Evolutionary conservation across 1,140 invertebrate genomes (phyloP), one percentile per base, ranked within the genome.

Genomic region (Homalodisca vitripennis): DNA sequence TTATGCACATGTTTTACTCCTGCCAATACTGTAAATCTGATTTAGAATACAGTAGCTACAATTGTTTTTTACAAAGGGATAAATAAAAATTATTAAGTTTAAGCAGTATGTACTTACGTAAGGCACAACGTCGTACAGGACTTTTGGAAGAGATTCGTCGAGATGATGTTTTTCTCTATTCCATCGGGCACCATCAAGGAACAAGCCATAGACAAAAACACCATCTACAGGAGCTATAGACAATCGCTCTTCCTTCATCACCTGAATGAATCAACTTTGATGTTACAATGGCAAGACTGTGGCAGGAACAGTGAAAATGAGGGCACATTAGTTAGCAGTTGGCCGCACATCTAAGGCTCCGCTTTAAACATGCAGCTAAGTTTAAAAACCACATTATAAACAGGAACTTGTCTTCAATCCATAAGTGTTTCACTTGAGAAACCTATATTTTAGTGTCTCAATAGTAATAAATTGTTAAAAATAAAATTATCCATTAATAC

Each of bases 171-270:
- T 78, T 0, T 85, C 77, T 67, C 79, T 82, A 78, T 95, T 88
- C 88, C 93, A 97, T 68, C 92, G 84, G 30, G 93, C 94, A 0
- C 94, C 93, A 73, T 97, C 94, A 77, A 95, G 83, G 79, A 88
- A 97, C 32, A 97, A 79, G 0, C 95, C 95, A 72, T 91, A 86
- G 32, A 96, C 85, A 73, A 89, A 91, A 6, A 95, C 90, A 1
- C 94, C 94, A 81, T 97, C 91, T 0, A 83, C 84, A 0, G 93
- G 93, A 0, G 84, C 78, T 14, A 81, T 78, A 0, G 77, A 51
- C 13, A 67, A 29, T 3, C 31, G 2, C 12, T 63, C 60, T 32
- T 70, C 41, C 13, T 66, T 55, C 3, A 79, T 63, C 73, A 78
- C 80, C 82, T 83, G 71, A 47, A 77, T 73, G n/a, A n/a, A n/a